Evolutionary conservation across 2,888 invertebrate genomes (phyloP).

Genomic region (Sialis fuliginosa): DNA sequence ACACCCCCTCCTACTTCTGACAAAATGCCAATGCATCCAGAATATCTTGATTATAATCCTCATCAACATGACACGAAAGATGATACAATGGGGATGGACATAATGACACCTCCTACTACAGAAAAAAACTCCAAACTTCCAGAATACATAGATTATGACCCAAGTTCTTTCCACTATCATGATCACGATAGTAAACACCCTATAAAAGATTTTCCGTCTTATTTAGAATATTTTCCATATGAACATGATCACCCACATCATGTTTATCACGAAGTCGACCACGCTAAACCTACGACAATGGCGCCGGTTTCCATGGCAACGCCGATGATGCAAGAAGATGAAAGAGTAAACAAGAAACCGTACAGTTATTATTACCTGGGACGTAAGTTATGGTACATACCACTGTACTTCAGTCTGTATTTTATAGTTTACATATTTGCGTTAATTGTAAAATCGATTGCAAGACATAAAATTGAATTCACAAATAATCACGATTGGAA

Average conservation of each 20-base stretch:
- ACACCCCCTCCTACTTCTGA: not conserved
- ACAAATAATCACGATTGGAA: conserved; percentile 28
- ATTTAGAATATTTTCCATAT: too few species aligned
- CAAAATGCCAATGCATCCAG: not conserved
- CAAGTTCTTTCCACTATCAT: conserved; percentile 18
- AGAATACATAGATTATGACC: conserved; percentile 19
- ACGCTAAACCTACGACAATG: conserved; percentile 24
- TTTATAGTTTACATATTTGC: conserved; percentile 52
- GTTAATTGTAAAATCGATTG: conserved; percentile 50
- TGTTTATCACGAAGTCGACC: conserved; percentile 22
- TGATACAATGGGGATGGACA: not conserved
- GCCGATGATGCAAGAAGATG: conserved; percentile 29
- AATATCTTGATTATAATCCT: not conserved
- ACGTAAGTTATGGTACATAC: conserved; percentile 56
- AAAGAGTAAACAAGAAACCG: conserved; percentile 36
- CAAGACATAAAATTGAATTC: conserved; percentile 51
- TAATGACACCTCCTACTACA: not conserved
- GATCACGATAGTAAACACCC: conserved; percentile 4
- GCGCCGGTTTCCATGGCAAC: conserved; percentile 8
- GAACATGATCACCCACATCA: conserved; percentile 11
- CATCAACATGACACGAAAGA: not conserved
- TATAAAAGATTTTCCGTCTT: too few species aligned
- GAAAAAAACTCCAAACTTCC: conserved; percentile 16
- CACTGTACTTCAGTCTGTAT: conserved; percentile 57
- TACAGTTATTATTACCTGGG: conserved; percentile 62